Percentiles rank a stretch among this genome's conserved stretches.
phyloP scores from a whole-genome alignment of 2,888 invertebrate genomes.

The Drosophila mimetica region DNA sequence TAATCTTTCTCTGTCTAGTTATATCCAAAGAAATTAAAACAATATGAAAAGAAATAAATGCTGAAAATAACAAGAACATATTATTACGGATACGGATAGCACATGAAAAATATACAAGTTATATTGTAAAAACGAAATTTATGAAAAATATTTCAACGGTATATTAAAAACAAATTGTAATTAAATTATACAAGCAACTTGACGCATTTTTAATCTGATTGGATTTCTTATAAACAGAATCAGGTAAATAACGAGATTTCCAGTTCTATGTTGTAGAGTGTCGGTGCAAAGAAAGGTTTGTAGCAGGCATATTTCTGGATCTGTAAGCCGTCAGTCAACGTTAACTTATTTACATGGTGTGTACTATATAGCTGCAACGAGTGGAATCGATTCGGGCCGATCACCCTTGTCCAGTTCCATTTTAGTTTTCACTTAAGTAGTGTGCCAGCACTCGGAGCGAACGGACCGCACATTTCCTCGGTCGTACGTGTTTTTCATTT shows the following conservation, averaged over 20 bases:
- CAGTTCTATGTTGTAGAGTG: too few species aligned
- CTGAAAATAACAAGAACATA: conserved; percentile 44
- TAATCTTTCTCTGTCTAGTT: conserved; percentile 58
- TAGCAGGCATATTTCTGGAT: too few species aligned
- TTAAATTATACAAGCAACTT: conserved; percentile 7
- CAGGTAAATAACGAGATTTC: too few species aligned
- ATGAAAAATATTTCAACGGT: conserved; percentile 88
- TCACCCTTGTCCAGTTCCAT: not conserved
- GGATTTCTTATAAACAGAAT: too few species aligned
- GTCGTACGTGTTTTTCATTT: conserved; percentile 1
- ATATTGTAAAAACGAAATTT: conserved; percentile 81
- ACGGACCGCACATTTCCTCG: conserved; percentile 4
- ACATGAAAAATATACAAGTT: conserved; percentile 40
- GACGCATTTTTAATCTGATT: not conserved
- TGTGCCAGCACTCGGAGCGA: conserved; percentile 3
- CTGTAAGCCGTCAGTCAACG: too few species aligned
- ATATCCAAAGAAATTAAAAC: conserved; percentile 24
- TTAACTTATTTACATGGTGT: too few species aligned
- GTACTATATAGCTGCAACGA: not conserved
- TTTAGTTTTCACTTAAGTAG: not conserved
- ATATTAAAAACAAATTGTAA: conserved; percentile 83
- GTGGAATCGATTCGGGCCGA: not conserved
- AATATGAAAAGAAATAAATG: conserved; percentile 28
- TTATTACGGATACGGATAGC: conserved; percentile 16
- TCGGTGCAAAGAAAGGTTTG: too few species aligned